These are phyloP conservation scores for Petromus typicus DNA, from an alignment of 2,113 vertebrate species.

Conservation along the genomic window DNA sequence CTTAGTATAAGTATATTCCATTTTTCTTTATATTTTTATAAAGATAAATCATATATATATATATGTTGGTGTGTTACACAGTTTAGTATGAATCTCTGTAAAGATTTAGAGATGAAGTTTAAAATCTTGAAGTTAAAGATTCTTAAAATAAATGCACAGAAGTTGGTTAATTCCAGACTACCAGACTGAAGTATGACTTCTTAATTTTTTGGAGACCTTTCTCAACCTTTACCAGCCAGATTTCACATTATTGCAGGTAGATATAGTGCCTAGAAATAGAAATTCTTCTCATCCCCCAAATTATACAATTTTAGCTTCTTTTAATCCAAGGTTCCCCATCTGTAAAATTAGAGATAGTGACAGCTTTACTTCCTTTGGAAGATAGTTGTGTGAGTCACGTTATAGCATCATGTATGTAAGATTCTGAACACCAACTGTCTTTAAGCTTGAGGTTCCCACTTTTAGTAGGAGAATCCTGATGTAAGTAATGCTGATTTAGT, in stretches of 20 bases:
- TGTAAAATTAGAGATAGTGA: neutral
- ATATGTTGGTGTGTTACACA: neutral
- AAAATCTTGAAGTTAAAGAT: neutral
- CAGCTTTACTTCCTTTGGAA: neutral
- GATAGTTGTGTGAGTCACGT: neutral
- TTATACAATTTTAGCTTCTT: neutral
- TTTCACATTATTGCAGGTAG: neutral
- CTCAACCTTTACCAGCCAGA: neutral
- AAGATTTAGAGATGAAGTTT: neutral
- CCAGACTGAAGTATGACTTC: neutral
- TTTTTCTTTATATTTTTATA: neutral
- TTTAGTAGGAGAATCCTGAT: neutral
- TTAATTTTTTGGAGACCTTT: neutral
- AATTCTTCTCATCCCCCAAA: neutral
- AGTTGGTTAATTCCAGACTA: neutral
- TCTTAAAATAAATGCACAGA: neutral
- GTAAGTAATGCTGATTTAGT: neutral
- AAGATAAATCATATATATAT: neutral
- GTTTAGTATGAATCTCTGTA: neutral
- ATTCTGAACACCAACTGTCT: neutral
- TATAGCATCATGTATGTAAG: neutral
- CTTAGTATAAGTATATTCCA: neutral
- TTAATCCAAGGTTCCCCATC: neutral
- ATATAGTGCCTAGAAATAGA: neutral
- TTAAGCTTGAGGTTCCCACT: neutral